Evolutionary conservation across 2,113 vertebrate genomes (phyloP), one percentile per base, ranked within the genome.

Genomic region (Sturnus vulgaris): DNA sequence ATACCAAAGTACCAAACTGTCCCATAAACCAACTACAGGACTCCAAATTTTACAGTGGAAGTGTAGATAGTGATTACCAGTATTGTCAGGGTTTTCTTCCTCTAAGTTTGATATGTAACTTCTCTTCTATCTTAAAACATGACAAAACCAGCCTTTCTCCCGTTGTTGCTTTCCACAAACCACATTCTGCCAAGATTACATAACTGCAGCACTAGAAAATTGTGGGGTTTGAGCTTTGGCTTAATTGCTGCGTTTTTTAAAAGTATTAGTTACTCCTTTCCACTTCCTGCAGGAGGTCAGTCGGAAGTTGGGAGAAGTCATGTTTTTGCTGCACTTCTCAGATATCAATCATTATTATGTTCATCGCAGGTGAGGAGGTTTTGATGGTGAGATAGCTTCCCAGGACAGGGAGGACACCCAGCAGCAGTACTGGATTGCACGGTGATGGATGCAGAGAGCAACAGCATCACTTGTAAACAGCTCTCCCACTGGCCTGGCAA

Each of bases 241-340:
- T 90, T 92, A 0, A 0, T 24, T 35, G 19, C 22, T 14, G 7
- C 7, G 11, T 23, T 60, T 53, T 82, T 73, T 14, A 5, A 0
- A 66, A 68, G 22, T 57, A 52, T 85, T 88, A 52, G 63, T 79
- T 89, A 82, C 35, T 65, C 50, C 78, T 77, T 83, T 73, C 75
- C 27, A 82, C 79, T 92, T 95, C 82, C 72, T 84, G 59, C 31
- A 59, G 30, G 28, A 30, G 12, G 12, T 24, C 40, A 31, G 69
- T 30, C 6, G 10, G 79, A 93, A 92, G 47, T 2, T 86, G 50
- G 27, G 15, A 59, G 19, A 82, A 91, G 39, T 64, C 46, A 33
- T 49, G 30, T 87, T 96, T 73, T 49, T 80, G 39, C 73, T 64
- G 69, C 35, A 49, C 22, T 64, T 63, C 76, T 85, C 59, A 33